Percentiles rank a stretch among this genome's conserved stretches.
phyloP scores from a whole-genome alignment of 2,888 invertebrate species.

The Buathra laborator region DNA sequence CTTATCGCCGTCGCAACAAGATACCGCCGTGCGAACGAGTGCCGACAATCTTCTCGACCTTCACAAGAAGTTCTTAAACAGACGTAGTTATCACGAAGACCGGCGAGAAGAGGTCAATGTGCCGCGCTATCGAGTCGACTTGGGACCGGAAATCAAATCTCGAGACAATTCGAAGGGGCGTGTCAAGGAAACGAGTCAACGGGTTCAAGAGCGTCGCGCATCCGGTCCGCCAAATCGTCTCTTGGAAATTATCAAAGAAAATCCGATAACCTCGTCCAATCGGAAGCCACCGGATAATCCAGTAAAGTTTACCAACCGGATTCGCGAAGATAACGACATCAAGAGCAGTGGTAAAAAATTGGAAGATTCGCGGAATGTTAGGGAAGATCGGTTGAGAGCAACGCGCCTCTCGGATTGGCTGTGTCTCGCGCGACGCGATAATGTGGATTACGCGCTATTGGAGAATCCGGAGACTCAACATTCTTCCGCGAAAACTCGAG shows the following conservation, averaged over 20 bases:
- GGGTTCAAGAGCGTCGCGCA: conserved; percentile 17
- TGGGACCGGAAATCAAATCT: conserved; percentile 56
- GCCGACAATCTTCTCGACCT: conserved; percentile 89
- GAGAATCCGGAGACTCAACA: conserved; percentile 50
- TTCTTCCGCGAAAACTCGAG: conserved; percentile 60
- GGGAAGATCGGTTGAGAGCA: conserved; percentile 79
- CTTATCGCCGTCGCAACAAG: conserved; percentile 91
- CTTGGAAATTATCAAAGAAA: conserved; percentile 80
- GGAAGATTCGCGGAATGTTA: conserved; percentile 51
- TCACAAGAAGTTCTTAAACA: conserved; percentile 90
- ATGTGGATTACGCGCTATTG: conserved; percentile 63
- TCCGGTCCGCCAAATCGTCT: conserved; percentile 73
- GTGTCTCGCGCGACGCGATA: conserved; percentile 77
- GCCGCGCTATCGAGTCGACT: conserved; percentile 74
- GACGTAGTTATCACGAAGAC: conserved; percentile 87
- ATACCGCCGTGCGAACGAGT: conserved; percentile 86
- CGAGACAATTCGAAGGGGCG: not conserved
- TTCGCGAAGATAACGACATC: conserved; percentile 7
- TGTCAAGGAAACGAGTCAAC: conserved; percentile 37
- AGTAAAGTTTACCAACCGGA: not conserved
- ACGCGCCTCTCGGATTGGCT: conserved; percentile 83
- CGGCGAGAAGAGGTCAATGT: conserved; percentile 72
- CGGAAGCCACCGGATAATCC: not conserved
- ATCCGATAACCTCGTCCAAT: conserved; percentile 68
- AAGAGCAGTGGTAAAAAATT: conserved; percentile 9